phyloP scores from a whole-genome alignment of 1,140 invertebrate species.

The Drosophila lowei region DNA sequence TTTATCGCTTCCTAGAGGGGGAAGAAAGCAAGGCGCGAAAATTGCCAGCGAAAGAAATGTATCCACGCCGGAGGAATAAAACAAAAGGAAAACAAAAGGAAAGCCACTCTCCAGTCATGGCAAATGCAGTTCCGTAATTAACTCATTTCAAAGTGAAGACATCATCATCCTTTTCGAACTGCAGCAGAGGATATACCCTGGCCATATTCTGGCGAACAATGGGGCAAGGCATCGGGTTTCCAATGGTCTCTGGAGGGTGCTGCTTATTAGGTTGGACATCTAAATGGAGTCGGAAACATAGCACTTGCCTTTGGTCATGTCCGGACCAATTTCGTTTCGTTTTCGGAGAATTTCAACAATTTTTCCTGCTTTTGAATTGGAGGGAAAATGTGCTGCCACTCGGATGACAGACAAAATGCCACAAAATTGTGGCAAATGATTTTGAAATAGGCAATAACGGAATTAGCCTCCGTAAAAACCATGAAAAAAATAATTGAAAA shows the following conservation, averaged over 20 bases:
- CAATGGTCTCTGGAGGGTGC: slow-evolving; percentile 3
- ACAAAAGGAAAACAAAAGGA: too few species aligned
- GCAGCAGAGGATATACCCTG: background rate
- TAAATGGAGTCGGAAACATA: slow-evolving; percentile 54
- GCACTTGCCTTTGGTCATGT: slow-evolving; percentile 36
- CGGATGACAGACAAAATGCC: slow-evolving; percentile 49
- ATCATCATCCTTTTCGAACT: slow-evolving; percentile 2
- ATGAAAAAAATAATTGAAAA: slow-evolving; percentile 41
- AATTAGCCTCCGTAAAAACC: slow-evolving; percentile 11
- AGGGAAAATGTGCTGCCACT: slow-evolving; percentile 19
- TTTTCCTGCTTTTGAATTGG: slow-evolving; percentile 5
- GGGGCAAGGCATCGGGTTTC: slow-evolving; percentile 10
- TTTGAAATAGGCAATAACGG: slow-evolving; percentile 43
- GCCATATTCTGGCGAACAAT: too few species aligned
- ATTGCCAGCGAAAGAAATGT: slow-evolving; percentile 18
- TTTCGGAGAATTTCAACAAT: slow-evolving; percentile 26
- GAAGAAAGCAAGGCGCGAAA: slow-evolving; percentile 46
- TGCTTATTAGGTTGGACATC: slow-evolving; percentile 58
- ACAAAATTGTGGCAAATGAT: slow-evolving; percentile 49
- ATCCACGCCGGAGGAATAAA: too few species aligned
- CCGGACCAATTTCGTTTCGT: slow-evolving; percentile 46
- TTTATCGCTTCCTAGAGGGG: slow-evolving; percentile 58
- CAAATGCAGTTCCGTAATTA: slow-evolving; percentile 39
- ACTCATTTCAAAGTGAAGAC: background rate
- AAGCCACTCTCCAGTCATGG: too few species aligned